Conservation (phyloP, 2,797 vertebrate genomes). For the Pangasius larnaudii region DNA sequence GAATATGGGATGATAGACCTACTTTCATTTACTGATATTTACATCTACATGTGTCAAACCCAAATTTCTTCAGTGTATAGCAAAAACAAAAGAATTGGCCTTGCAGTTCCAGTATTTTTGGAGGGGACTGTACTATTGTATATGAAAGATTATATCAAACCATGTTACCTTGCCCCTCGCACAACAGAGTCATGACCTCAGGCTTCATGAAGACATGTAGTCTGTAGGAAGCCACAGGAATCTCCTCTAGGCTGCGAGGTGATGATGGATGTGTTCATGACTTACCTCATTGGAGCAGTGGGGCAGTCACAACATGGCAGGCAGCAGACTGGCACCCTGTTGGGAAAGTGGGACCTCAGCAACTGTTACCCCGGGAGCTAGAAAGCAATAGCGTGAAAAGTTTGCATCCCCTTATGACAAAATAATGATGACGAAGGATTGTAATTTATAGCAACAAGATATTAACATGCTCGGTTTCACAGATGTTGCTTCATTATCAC, state of each 20-base stretch:
- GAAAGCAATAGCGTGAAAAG: not conserved
- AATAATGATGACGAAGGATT: not conserved
- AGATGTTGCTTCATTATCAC: slow-evolving; percentile 12
- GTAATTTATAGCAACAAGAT: not conserved
- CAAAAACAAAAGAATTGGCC: not conserved
- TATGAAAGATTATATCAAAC: not conserved
- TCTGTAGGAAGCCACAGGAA: slow-evolving; percentile 38
- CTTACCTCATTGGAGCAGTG: slow-evolving; percentile 38
- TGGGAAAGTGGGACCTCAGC: slow-evolving; percentile 34
- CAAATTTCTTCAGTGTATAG: not conserved
- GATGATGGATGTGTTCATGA: slow-evolving; percentile 58
- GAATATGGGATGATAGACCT: not conserved
- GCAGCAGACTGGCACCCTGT: slow-evolving; percentile 24
- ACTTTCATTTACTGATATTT: slow-evolving; percentile 13
- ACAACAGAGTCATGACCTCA: slow-evolving; percentile 26
- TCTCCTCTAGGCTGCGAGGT: slow-evolving; percentile 25
- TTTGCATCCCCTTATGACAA: slow-evolving; percentile 8
- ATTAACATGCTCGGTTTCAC: not conserved
- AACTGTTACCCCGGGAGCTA: slow-evolving; percentile 24
- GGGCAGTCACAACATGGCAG: slow-evolving; percentile 21
- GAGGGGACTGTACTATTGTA: not conserved
- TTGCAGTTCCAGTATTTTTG: not conserved
- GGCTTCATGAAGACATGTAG: slow-evolving; percentile 26
- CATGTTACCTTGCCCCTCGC: slow-evolving; percentile 11
- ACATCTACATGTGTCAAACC: not conserved